phyloP scores from a whole-genome alignment of 2,888 invertebrate genomes.

The Zelleria hepariella region DNA sequence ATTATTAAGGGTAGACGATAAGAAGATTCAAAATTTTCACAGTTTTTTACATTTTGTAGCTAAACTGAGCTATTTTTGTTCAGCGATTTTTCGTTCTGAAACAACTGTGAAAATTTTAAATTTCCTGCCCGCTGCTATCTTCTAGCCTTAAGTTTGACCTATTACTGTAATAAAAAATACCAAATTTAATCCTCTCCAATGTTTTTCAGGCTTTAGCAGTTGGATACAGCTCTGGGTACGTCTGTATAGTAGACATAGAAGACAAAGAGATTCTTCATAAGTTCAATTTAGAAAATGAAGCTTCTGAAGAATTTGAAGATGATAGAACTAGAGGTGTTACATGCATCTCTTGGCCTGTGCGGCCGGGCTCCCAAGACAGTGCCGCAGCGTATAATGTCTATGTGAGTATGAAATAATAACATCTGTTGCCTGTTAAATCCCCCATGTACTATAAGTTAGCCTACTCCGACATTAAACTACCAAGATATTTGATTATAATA shows the following conservation, averaged over 20 bases:
- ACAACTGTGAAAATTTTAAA: no score
- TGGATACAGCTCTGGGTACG: conserved; percentile 79
- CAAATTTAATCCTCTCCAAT: conserved; percentile 14
- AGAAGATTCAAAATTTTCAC: no score
- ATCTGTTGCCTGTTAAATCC: not conserved
- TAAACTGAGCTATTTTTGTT: no score
- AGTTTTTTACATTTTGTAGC: no score
- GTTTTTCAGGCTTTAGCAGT: conserved; percentile 75
- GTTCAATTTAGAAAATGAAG: conserved; percentile 56
- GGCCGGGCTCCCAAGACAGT: conserved; percentile 52
- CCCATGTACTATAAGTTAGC: not conserved
- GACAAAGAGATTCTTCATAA: conserved; percentile 84
- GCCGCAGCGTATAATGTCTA: conserved; percentile 57
- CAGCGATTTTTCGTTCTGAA: no score
- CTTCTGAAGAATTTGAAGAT: conserved; percentile 54
- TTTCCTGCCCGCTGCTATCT: no score
- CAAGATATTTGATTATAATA: not conserved
- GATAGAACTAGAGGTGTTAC: conserved; percentile 75
- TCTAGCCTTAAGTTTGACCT: no score
- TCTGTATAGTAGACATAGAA: conserved; percentile 86
- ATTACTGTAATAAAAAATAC: no score
- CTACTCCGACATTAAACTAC: not conserved
- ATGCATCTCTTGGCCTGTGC: conserved; percentile 80
- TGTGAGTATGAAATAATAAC: conserved; percentile 34
- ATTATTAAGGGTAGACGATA: no score